Evolutionary conservation across 1,140 invertebrate genomes (phyloP), one percentile per base, ranked within the genome.

Genomic region (Drosophila ercepeae): DNA sequence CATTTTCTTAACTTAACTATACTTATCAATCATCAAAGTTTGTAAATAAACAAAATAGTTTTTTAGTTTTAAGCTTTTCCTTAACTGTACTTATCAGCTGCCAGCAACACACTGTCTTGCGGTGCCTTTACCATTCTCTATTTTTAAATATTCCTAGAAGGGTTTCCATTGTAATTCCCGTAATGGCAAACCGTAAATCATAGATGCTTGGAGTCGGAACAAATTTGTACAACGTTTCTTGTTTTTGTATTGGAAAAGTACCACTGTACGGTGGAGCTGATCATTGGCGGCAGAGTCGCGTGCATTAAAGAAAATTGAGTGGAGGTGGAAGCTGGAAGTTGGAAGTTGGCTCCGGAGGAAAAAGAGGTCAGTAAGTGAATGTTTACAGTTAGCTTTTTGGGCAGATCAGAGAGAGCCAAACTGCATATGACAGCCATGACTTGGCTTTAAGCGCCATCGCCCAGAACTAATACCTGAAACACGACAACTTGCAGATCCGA

Each of bases 311-410:
- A 77, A 88, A 86, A 86, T 86, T 82, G 81, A 86, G 76, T 60
- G 60, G 60, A 46, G 49, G 36, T 53, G 54, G 67, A 55, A 46
- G 73, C 9, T 36, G 34, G 36, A 39, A 39, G 39, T 18, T 36
- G 34, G 36, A 39, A 39, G 39, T 18, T 42, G 39, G 39, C 16
- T 42, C 5, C 6, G 39, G 16, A 42, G 18, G 19, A 42, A 74
- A 86, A 86, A 88, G 73, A 82, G 82, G 82, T 86, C 82, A 86
- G 77, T 78, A 88, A 86, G 82, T 86, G 82, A 86, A 86, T 88
- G 82, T 86, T 77, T 86, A 86, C 82, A 82, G 82, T 86, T 86
- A 88, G 82, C 60, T 75, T 86, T 86, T 86, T 89, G 82, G 82
- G 82, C 82, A 82, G 42, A 34, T 67, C 63, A 84, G 78, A 75